Base-by-base conservation (phyloP, 1,140 invertebrate genomes). In the Heliconius hermathena region DNA sequence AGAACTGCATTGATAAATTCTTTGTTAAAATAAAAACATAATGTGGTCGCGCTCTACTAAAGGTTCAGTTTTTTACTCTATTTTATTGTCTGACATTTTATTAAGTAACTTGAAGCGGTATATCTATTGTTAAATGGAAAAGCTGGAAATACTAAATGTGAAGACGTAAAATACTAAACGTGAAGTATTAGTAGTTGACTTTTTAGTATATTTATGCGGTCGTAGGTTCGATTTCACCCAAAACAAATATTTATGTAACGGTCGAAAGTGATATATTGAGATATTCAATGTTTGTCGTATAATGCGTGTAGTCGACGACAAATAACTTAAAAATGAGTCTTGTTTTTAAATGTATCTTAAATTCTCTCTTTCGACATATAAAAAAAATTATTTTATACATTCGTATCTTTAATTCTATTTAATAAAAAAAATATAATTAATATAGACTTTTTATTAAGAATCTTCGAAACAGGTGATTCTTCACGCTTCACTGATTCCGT, bases 401-500 rank as follows among this genome's bases (percentile, higher is more conserved):
- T 46, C 41, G 41, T 46, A 4, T 46, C 13, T 46, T 46, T 46
- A 46, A 54, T 54, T 54, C 2, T n/a, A 54, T 54, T 54, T 54
- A 2, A n/a, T n/a, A 20, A 54, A 54, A 54, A 60, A 26, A 9
- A 11, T 4, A 13, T 46, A 4, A 46, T 46, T 46, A 9, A 3
- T 60, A 26, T 22, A 8, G n/a, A 22, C 9, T 60, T 13, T n/a
- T 54, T 54, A 54, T 54, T 54, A 54, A 18, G 52, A 54, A 54
- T 54, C 20, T 54, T 54, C 57, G 57, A 26, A 60, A 60, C n/a
- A 60, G 26, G 41, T 70, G 74, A 76, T 46, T 76, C 33, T 22
- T 3, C 38, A 76, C 57, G 74, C 29, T 76, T 38, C 33, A 76
- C 18, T 11, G 57, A 46, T 70, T 66, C 38, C 36, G 74, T 76